Evolutionary conservation across 2,113 vertebrate species (phyloP).

Genomic region (Lasiurus borealis): DNA sequence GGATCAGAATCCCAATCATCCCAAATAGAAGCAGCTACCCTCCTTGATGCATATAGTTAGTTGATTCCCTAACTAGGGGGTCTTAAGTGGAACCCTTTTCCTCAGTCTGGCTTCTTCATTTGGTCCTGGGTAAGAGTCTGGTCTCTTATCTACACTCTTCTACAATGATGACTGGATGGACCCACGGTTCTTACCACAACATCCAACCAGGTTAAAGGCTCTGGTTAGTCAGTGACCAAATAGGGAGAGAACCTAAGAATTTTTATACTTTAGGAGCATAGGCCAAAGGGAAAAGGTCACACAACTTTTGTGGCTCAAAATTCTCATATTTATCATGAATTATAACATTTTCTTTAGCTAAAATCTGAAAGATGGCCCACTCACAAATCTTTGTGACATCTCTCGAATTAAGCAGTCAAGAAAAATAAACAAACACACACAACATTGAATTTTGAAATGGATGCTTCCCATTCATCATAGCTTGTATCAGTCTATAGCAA

Average conservation of each 20-base stretch:
- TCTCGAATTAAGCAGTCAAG: background rate
- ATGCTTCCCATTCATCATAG: background rate
- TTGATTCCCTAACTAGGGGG: background rate
- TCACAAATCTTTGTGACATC: background rate
- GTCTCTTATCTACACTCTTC: background rate
- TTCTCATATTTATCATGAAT: background rate
- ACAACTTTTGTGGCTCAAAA: background rate
- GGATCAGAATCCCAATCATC: background rate
- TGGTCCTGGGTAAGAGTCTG: too few relatives aligned
- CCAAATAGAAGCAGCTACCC: background rate
- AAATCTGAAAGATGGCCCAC: background rate
- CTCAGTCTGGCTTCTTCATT: background rate
- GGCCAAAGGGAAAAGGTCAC: too few relatives aligned
- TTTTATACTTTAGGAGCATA: background rate
- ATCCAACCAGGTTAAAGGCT: background rate
- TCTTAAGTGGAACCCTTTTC: background rate
- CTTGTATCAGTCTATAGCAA: background rate
- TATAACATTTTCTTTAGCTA: background rate
- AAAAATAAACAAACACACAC: too few relatives aligned
- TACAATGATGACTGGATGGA: background rate
- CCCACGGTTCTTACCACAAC: fast-evolving
- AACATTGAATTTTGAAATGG: background rate
- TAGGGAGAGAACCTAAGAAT: too few relatives aligned
- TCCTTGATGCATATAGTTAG: fast-evolving
- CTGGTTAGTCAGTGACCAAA: background rate